Base-by-base conservation (phyloP, 2,113 vertebrate genomes). In the Psilopsiagon aymara region DNA sequence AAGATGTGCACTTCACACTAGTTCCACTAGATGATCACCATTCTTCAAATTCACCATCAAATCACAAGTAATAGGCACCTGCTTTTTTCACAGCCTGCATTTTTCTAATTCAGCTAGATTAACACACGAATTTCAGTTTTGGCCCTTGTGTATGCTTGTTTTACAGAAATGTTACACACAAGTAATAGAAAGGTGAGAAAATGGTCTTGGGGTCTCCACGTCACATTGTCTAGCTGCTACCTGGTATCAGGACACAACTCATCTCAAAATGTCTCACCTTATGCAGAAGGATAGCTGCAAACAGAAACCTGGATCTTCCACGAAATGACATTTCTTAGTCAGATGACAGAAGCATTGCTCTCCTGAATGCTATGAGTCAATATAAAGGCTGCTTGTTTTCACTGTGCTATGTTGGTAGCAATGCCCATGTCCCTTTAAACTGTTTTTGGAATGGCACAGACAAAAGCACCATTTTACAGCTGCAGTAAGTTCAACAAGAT, bases 381-480 rank as follows among this genome's bases (percentile, higher is more conserved):
- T 17, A 27, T 68, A 63, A 89, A 63, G 17, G 37, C 28, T 28
- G 17, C 51, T 67, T 74, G 31, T 81, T 53, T 60, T 71, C 69
- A 71, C 49, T 66, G 4, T 8, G 10, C 57, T 74, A 46, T 53
- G 60, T 60, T 70, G 67, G 63, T 53, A 70, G 6, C 33, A 88
- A 74, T 66, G 75, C 25, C 59, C 1, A 0, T 25, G 62, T 82
- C 69, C 70, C 81, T 95, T 86, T 73, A 69, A 24, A 82, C 7
- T 37, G 62, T 29, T 79, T 86, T 33, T 83, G n/a, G 20, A 92
- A 92, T 4, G 52, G 92, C 81, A 89, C 57, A 89, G 92, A 91
- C 91, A 92, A 95, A 95, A 90, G 73, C 73, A 79, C 69, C n/a
- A 37, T 63, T 95, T 88, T 89, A 86, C 77, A 95, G 88, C 86